phyloP scores from a whole-genome alignment of 2,113 vertebrate species.

The Bolborhynchus lineola region DNA sequence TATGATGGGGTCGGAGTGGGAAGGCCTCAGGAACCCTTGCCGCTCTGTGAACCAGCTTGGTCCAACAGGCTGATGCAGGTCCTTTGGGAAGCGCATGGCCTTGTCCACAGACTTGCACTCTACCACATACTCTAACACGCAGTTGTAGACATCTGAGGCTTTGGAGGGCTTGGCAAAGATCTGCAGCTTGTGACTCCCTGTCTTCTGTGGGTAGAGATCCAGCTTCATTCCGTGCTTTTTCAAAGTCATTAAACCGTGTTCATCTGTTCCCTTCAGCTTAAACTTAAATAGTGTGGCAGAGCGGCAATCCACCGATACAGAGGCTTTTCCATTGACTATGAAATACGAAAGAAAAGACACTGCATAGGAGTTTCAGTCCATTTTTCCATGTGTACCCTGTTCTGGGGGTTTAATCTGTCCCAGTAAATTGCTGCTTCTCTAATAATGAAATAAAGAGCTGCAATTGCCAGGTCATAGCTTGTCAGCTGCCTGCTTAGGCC shows the following conservation, averaged over 20 bases:
- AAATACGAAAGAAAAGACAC: neutral
- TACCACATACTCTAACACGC: constrained; percentile 70
- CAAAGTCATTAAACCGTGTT: constrained; percentile 76
- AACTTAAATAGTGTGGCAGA: constrained; percentile 70
- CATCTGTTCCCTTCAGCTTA: constrained; percentile 70
- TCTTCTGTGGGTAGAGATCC: constrained; percentile 76
- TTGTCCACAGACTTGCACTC: constrained; percentile 72
- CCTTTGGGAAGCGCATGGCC: constrained; percentile 58
- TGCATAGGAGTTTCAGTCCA: too few species aligned
- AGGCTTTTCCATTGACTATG: constrained; percentile 79
- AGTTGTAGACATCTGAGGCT: constrained; percentile 53
- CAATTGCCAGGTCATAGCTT: neutral
- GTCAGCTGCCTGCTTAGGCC: neutral
- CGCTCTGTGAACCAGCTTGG: constrained; percentile 81
- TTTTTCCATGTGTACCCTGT: neutral
- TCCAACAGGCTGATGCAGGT: constrained; percentile 76
- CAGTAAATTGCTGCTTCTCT: neutral
- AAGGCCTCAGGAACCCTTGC: constrained; percentile 75
- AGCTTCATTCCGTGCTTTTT: constrained; percentile 76
- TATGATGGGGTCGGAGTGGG: constrained; percentile 68
- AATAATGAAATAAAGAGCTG: neutral
- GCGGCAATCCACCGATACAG: constrained; percentile 71
- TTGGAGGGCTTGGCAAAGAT: constrained; percentile 75
- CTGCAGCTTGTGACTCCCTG: constrained; percentile 75
- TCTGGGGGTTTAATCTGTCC: neutral